phyloP scores from a whole-genome alignment of 2,797 vertebrate genomes.

The Echeneis naucrates region DNA sequence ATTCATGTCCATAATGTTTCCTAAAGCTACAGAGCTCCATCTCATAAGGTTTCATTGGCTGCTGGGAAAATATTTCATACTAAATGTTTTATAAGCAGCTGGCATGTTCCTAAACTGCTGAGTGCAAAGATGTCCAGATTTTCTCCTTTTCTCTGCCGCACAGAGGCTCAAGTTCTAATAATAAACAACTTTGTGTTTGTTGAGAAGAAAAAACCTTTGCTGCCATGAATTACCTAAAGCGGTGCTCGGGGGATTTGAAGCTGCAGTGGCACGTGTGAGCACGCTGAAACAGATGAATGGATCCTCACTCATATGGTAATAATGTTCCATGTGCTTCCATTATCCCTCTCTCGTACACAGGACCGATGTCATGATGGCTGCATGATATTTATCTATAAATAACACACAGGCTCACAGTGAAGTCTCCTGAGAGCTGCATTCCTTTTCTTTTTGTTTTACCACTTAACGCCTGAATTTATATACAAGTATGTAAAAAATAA shows the following conservation, averaged over 20 bases:
- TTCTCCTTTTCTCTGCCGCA: background rate
- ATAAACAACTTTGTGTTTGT: background rate
- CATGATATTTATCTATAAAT: slow-evolving; percentile 60
- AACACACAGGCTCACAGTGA: slow-evolving; percentile 30
- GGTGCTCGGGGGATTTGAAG: background rate
- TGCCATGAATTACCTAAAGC: background rate
- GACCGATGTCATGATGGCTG: slow-evolving; percentile 17
- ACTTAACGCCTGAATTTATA: no score
- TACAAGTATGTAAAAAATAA: no score
- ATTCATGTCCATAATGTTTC: background rate
- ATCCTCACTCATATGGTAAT: no score
- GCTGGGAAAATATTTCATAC: no score
- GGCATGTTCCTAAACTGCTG: background rate
- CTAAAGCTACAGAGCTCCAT: background rate
- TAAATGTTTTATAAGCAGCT: background rate
- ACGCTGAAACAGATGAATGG: background rate
- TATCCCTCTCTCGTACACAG: background rate
- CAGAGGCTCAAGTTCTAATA: background rate
- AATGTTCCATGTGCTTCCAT: background rate
- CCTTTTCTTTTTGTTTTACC: no score
- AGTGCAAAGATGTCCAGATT: background rate
- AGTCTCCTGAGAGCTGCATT: slow-evolving; percentile 35
- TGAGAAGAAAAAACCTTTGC: background rate
- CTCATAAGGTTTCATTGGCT: background rate
- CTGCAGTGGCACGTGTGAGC: background rate